Evolutionary conservation across 2,888 invertebrate genomes (phyloP).

Genomic region (Furcula furcula): DNA sequence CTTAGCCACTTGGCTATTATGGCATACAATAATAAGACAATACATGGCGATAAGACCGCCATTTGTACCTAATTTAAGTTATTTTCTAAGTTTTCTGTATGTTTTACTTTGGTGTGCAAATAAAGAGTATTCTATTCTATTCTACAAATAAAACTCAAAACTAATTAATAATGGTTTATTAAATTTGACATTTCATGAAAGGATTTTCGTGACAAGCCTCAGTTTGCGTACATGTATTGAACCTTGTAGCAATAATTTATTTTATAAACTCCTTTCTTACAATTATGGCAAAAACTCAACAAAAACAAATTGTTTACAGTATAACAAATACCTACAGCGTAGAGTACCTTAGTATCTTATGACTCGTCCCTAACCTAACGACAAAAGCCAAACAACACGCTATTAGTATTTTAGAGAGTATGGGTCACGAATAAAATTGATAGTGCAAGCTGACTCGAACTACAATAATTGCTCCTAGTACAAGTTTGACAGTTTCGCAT

Average conservation of each 20-base stretch:
- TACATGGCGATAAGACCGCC: too few species aligned
- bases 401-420: conserved; percentile 51
- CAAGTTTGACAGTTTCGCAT: too few species aligned
- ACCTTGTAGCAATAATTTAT: conserved; percentile 73
- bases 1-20: too few species aligned
- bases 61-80: too few species aligned
- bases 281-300: conserved; percentile 78
- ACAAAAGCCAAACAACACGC: conserved; percentile 74
- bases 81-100: too few species aligned
- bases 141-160: conserved; percentile 32
- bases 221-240: conserved; percentile 72
- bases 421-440: conserved; percentile 31
- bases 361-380: conserved; percentile 74
- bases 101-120: too few species aligned
- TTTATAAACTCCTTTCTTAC: conserved; percentile 71
- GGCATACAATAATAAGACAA: too few species aligned
- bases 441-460: conserved; percentile 29
- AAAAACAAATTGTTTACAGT: conserved; percentile 71
- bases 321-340: conserved; percentile 68
- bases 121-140: too few species aligned
- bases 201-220: conserved; percentile 78
- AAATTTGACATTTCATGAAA: conserved; percentile 80
- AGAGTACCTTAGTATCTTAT: conserved; percentile 60
- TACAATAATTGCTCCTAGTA: too few species aligned
- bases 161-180: conserved; percentile 71